Base-by-base conservation (phyloP, 2,797 vertebrate species). In the Echiichthys vipera region DNA sequence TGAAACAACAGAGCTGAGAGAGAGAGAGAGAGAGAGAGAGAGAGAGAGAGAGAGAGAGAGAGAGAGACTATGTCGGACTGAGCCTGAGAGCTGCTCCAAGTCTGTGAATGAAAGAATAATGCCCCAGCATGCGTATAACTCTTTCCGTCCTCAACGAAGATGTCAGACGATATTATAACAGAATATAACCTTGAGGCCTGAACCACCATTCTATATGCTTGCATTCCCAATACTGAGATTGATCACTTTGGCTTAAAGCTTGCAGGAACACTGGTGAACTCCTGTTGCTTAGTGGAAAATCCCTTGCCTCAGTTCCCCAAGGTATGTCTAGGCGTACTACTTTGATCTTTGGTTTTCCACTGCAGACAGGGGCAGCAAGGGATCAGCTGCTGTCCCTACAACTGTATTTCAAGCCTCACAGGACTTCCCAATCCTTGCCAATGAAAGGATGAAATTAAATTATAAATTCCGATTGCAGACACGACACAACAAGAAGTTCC, bases 251-350 rank as follows among this genome's bases (percentile, higher is more conserved):
- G 42, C 58, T 64, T 15, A 75, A 70, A 72, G 67, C 61, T 67
- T 65, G 59, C 46, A 66, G 71, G 73, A 72, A 73, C 66, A 74
- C 58, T 45, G 55, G 40, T 71, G 46, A 80, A 77, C 65, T 84
- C 61, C 51, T 81, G 77, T 77, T 88, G 71, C 85, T 87, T 55
- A 61, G 72, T 54, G 64, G 77, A 76, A 86, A 84, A 81, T 75
- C 78, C 77, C 66, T 72, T 46, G 54, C 39, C 51, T 65, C 65
- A 39, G 49, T 55, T 77, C 87, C 80, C 57, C 2, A 24, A 77
- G 65, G 54, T 39, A 39, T 37, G 39, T 77, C 74, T 45, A 22
- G 63, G 24, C 37, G 69, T 30, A 39, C 56, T 37, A 42, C 56
- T 51, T 78, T 78, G 59, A 84, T 80, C 53, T 58, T 71, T 71